Evolutionary conservation across 2,888 invertebrate genomes (phyloP).

Genomic region (Diarsia mendica): DNA sequence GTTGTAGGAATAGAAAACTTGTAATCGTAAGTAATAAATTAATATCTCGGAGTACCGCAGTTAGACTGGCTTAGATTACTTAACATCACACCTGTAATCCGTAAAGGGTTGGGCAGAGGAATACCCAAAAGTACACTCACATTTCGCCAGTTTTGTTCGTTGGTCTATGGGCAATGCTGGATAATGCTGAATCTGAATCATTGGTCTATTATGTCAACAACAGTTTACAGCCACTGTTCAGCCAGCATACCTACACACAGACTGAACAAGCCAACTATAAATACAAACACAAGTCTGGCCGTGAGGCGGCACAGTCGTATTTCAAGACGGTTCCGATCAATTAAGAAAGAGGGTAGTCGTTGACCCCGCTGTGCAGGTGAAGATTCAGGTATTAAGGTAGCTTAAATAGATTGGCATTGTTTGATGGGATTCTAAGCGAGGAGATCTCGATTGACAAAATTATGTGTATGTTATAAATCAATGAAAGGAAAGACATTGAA

Average conservation of each 20-base stretch:
- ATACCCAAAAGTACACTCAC: not conserved
- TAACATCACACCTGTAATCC: not conserved
- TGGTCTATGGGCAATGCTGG: not conserved
- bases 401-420: not conserved
- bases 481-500: too few species aligned
- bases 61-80: not conserved
- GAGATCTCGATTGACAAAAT: too few species aligned
- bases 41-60: too few species aligned
- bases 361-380: constrained; percentile 24
- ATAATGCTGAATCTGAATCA: not conserved
- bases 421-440: not conserved
- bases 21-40: too few species aligned
- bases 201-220: not conserved
- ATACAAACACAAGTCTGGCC: constrained; percentile 33
- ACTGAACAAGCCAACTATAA: constrained; percentile 25
- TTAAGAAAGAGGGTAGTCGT: constrained; percentile 33
- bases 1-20: not conserved
- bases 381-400: not conserved
- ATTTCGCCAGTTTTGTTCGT: not conserved
- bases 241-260: not conserved
- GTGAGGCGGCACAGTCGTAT: constrained; percentile 32
- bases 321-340: constrained; percentile 41
- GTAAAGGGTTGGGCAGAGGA: not conserved
- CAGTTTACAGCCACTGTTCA: not conserved
- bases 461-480: not conserved